Base-by-base conservation (phyloP, 2,888 invertebrate species). In the Pyrrhosoma nymphula region DNA sequence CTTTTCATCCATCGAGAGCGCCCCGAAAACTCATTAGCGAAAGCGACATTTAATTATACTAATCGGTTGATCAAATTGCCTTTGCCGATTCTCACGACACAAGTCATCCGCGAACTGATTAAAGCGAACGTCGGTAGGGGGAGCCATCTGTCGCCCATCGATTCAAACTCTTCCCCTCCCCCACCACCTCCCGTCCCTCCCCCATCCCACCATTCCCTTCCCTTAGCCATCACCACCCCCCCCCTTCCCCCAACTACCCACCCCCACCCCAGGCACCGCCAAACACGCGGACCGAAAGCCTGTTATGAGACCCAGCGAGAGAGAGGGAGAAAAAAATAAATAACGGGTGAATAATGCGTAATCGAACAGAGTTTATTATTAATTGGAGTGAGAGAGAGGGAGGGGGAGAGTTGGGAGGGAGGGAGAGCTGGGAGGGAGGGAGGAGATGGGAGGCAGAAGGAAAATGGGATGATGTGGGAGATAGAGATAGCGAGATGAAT, bases 11-110 rank as follows among this genome's bases (percentile, higher is more conserved):
- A 82, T 82, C 82, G 35, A 82, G 30, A 23, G 82, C 8, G 20
- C 23, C 35, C 82, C 82, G 18, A 69, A 93, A 93, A 63, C 93
- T 93, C 93, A 93, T 69, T 69, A 69, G 69, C 63, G 47, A 69
- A 93, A 93, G 69, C 63, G 69, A 69, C 69, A 63, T 69, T 93
- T 93, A 93, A 93, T 93, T 93, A 93, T 93, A 47, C 93, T 93
- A 93, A 93, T 93, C 93, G 93, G 63, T 69, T 47, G 63, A 75
- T 75, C 93, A 63, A 75, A 93, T 93, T 93, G 69, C 93, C 60
- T 60, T 39, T 93, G 47, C 93, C 63, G 47, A 63, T 63, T 63
- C 91, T 89, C 47, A 56, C 89, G 56, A 56, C 89, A 89, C 47
- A 55, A 89, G 89, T 89, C 89, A 89, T 89, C 89, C 89, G 89